Percentiles rank a stretch among this genome's conserved stretches.
These are phyloP conservation scores for Chirona hameri DNA, from an alignment of 2,888 invertebrate species.

Conservation along the genomic window DNA sequence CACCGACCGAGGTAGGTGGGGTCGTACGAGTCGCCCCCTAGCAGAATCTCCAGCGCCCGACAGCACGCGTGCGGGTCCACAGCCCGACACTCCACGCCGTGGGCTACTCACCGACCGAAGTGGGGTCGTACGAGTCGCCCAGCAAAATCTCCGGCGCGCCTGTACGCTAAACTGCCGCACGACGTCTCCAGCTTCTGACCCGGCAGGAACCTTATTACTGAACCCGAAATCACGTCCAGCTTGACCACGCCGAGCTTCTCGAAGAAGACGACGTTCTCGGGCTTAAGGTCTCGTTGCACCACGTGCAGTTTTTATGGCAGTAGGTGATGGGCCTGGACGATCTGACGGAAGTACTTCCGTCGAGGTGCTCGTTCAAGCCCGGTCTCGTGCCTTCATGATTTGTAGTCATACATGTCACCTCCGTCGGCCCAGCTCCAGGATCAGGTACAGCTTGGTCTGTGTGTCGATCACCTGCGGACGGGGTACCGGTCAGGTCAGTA, in stretches of 20 bases:
- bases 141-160: constrained; percentile 98
- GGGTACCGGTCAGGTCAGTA: no score
- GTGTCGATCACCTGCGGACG: constrained; percentile 80
- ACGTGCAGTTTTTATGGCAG: constrained; percentile 92
- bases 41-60: no score
- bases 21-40: no score
- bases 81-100: no score
- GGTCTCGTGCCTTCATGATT: constrained; percentile 68
- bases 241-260: constrained; percentile 95
- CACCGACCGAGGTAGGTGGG: no score
- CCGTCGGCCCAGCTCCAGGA: constrained; percentile 98
- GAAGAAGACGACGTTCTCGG: constrained; percentile 99
- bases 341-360: constrained; percentile 85
- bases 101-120: constrained; percentile 77
- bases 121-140: constrained; percentile 98
- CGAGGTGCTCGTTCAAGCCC: constrained; percentile 68
- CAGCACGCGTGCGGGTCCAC: no score
- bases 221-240: constrained; percentile 95
- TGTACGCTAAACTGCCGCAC: constrained; percentile 97
- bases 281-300: constrained; percentile 91
- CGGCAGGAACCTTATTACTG: constrained; percentile 71
- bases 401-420: constrained; percentile 96
- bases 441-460: constrained; percentile 92
- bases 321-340: constrained; percentile 93
- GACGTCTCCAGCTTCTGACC: constrained; percentile 82